Base-by-base conservation (phyloP, 2,113 vertebrate genomes). In the Cyprinus carpio region DNA sequence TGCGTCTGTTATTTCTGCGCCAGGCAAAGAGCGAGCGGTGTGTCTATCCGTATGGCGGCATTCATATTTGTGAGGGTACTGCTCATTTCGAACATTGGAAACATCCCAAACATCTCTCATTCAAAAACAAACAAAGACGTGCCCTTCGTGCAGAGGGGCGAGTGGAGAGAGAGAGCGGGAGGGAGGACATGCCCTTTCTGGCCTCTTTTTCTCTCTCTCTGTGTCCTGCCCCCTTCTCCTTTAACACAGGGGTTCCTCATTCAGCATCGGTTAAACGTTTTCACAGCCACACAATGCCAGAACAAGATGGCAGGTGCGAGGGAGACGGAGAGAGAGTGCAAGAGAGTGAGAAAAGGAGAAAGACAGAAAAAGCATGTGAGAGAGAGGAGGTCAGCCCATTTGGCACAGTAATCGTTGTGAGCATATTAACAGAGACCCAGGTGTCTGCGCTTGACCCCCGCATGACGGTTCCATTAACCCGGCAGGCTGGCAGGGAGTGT, bases 241-340 rank as follows among this genome's bases (percentile, higher is more conserved):
- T 90, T 82, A 87, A 90, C 87, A 89, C 89, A 62, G 83, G 86
- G 86, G 90, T 93, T 96, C 92, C 94, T 96, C 96, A 97, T 97
- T 97, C 95, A 97, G 94, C 93, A 94, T 95, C 95, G 93, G 95
- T 97, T 97, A 96, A 98, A 97, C 97, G 96, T 98, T 98, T 98
- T 97, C 96, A 96, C 95, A 96, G 96, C 95, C 89, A 95, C 92
- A 94, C 93, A 94, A 94, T 93, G 92, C 90, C 23, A 89, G 91
- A 93, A 93, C 91, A 91, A 93, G 90, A 90, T 92, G 94, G 95
- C 94, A 96, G 96, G 97, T 97, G 96, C 97, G 92, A 91, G 96
- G 94, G 95, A 94, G 96, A 95, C 93, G 91, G 94, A 94, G 93
- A 94, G 95, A 92, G 93, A 85, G 94, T 95, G 94, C 62, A 85